These are phyloP conservation scores for Hypselothyrea guttata DNA, from an alignment of 2,888 invertebrate species.

Conservation along the genomic window DNA sequence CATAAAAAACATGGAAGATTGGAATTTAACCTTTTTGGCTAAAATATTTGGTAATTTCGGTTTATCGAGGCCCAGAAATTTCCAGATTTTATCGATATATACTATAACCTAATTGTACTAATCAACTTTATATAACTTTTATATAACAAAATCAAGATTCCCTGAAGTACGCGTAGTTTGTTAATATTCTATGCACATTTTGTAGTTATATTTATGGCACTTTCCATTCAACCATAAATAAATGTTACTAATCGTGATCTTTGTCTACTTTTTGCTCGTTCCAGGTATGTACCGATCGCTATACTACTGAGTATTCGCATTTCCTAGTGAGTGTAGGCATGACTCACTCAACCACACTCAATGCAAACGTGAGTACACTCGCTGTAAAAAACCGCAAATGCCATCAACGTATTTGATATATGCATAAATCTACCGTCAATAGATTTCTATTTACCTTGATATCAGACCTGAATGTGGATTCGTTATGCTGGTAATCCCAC, in stretches of 20 bases:
- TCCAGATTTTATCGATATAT: too few species aligned
- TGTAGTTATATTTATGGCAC: neutral
- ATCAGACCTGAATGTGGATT: conserved; percentile 7
- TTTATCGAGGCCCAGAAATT: too few species aligned
- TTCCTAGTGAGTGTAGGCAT: neutral
- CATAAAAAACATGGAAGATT: too few species aligned
- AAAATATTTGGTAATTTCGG: too few species aligned
- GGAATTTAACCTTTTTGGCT: too few species aligned
- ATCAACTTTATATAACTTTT: too few species aligned
- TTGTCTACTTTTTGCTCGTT: conserved; percentile 22
- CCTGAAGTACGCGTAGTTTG: too few species aligned
- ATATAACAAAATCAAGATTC: too few species aligned
- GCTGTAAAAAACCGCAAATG: conserved; percentile 34
- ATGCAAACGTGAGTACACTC: conserved; percentile 54
- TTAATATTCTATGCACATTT: too few species aligned
- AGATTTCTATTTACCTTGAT: conserved; percentile 34
- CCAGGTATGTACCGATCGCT: conserved; percentile 51
- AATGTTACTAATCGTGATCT: conserved; percentile 33
- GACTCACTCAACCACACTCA: conserved; percentile 29
- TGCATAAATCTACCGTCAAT: neutral
- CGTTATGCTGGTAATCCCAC: conserved; percentile 20
- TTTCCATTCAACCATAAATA: neutral
- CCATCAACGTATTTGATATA: conserved; percentile 30
- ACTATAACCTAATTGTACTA: too few species aligned
- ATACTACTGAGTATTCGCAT: conserved; percentile 25